phyloP scores from a whole-genome alignment of 2,888 invertebrate genomes.

The Camponotus fellah region DNA sequence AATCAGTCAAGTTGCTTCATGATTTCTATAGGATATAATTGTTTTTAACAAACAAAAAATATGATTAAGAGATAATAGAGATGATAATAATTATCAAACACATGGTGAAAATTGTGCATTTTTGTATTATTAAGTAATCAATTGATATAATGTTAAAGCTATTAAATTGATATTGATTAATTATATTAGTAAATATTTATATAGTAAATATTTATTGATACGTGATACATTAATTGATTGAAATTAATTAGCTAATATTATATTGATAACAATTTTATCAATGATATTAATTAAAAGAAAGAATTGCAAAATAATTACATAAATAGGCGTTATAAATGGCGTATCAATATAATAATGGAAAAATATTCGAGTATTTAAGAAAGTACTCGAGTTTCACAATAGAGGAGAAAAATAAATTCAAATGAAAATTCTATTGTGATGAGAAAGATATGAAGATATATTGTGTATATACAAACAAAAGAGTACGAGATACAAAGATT shows the following conservation, averaged over 20 bases:
- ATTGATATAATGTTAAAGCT: not conserved
- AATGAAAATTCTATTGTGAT: constrained; percentile 63
- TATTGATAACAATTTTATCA: constrained; percentile 18
- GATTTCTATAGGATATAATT: constrained; percentile 67
- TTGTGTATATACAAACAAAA: constrained; percentile 30
- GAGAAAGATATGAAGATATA: constrained; percentile 48
- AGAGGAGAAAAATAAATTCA: constrained; percentile 52
- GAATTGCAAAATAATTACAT: constrained; percentile 56
- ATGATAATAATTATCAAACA: constrained; percentile 31
- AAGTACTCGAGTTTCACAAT: constrained; percentile 54
- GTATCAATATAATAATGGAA: constrained; percentile 53
- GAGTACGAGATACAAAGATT: constrained; percentile 21
- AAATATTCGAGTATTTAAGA: constrained; percentile 54
- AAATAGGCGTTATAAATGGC: constrained; percentile 63
- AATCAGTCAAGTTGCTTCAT: constrained; percentile 71
- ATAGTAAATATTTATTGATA: not conserved
- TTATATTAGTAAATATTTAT: constrained; percentile 12
- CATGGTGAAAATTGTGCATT: constrained; percentile 32
- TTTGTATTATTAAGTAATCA: constrained; percentile 27
- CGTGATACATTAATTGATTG: not conserved
- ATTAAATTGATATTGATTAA: constrained; percentile 15
- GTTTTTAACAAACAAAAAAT: constrained; percentile 66
- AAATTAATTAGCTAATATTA: constrained; percentile 38
- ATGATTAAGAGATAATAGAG: not conserved
- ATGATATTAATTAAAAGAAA: constrained; percentile 19